These are phyloP conservation scores for Listronotus oregonensis DNA, from an alignment of 1,140 invertebrate species.

Conservation along the genomic window DNA sequence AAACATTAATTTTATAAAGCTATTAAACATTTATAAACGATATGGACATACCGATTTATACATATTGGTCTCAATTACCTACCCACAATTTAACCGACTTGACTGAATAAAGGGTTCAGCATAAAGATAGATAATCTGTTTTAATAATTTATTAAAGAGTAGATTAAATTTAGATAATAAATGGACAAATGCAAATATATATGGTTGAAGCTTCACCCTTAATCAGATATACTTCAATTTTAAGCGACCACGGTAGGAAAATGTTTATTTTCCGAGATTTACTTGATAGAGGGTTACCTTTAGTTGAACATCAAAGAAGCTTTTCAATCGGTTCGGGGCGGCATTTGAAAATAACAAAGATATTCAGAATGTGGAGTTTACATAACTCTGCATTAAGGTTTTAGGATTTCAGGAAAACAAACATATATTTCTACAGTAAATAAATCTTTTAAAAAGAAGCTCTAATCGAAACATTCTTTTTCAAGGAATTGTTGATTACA, in stretches of 20 bases:
- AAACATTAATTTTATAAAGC: too few species aligned
- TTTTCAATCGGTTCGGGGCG: constrained; percentile 18
- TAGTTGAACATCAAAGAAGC: constrained; percentile 32
- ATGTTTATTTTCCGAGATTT: constrained; percentile 26
- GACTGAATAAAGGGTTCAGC: too few species aligned
- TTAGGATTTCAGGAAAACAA: constrained; percentile 34
- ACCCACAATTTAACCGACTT: too few species aligned
- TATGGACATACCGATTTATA: too few species aligned
- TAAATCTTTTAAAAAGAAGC: constrained; percentile 28
- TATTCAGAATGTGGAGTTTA: constrained; percentile 16
- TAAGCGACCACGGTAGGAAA: constrained; percentile 22
- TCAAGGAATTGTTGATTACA: constrained; percentile 14
- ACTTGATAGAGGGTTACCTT: constrained; percentile 22
- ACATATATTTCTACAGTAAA: constrained; percentile 38
- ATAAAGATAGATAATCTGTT: too few species aligned
- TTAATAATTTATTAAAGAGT: too few species aligned
- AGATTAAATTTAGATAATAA: constrained; percentile 11
- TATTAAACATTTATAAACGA: too few species aligned
- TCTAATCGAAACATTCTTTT: constrained; percentile 28
- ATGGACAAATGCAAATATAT: constrained; percentile 13
- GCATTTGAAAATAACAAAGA: constrained; percentile 31
- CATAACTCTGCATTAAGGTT: constrained; percentile 22
- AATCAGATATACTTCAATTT: constrained; percentile 35
- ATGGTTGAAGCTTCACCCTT: constrained; percentile 19
- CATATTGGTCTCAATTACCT: too few species aligned